Conservation (phyloP, 2,888 invertebrate species). For the Scrobipalpa atriplicella region DNA sequence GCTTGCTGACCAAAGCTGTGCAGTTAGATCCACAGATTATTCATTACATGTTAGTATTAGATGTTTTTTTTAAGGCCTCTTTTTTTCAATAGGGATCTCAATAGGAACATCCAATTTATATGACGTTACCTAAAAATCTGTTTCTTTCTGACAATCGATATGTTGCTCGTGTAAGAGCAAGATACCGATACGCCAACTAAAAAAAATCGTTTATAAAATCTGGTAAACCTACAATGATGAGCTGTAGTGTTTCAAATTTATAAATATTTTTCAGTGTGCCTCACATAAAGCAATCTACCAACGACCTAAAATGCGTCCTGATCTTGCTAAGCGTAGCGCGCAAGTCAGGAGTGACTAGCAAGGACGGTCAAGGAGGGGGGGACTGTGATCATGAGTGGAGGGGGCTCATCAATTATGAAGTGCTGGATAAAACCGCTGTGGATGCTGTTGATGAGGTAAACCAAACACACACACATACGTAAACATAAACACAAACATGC, state of each 20-base stretch:
- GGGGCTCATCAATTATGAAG: conserved; percentile 75
- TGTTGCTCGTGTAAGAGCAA: too few relatives aligned
- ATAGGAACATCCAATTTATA: too few relatives aligned
- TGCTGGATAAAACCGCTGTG: conserved; percentile 81
- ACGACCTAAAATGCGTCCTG: conserved; percentile 68
- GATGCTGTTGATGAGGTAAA: conserved; percentile 84
- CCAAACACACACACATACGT: too few relatives aligned
- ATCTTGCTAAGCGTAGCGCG: conserved; percentile 76
- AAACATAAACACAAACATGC: too few relatives aligned
- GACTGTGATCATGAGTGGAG: conserved; percentile 69
- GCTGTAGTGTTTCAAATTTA: too few relatives aligned
- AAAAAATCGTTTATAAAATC: too few relatives aligned
- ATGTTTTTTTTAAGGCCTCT: background rate
- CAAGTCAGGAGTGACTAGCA: conserved; percentile 63
- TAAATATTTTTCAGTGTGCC: conserved; percentile 34
- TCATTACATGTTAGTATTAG: conserved; percentile 58
- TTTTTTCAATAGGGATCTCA: too few relatives aligned
- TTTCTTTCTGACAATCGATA: too few relatives aligned
- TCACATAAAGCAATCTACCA: conserved; percentile 41
- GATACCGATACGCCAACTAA: too few relatives aligned
- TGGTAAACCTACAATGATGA: too few relatives aligned
- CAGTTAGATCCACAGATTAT: conserved; percentile 47
- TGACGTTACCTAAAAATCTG: too few relatives aligned
- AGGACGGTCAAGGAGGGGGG: conserved; percentile 36
- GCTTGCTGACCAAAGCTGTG: conserved; percentile 53